Base-by-base conservation (phyloP, 1,140 invertebrate species). In the Halyomorpha halys region DNA sequence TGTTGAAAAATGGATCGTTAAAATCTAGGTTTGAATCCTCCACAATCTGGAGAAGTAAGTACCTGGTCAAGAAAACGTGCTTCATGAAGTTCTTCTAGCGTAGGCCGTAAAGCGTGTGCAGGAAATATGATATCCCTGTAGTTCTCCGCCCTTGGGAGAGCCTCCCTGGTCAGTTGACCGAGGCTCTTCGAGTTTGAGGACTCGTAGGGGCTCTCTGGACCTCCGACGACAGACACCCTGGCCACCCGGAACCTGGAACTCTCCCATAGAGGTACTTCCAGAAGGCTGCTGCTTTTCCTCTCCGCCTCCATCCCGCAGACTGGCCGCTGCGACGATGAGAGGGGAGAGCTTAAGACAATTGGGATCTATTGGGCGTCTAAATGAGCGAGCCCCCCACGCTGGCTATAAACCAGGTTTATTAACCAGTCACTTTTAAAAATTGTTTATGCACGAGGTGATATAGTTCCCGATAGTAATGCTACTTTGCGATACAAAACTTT, bases 51-150 rank as follows among this genome's bases (percentile, higher is more conserved):
- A 15, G 16, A 62, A 62, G 62, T 67, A 62, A 62, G 62, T 68
- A 73, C 72, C 71, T 73, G 72, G 64, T 73, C 73, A 14, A 70
- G 59, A 53, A 72, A 70, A 21, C 71, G 70, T 0, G 69, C 72
- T 66, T 80, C 79, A 69, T 82, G 81, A 0, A 83, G 73, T 70
- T 83, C 79, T 62, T 81, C 80, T 4, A 83, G 69, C 16, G 81
- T 83, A 5, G 82, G 82, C 62, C 73, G 71, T 65, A 75, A 76
- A 25, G 75, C 74, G 44, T 73, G 72, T n/a, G 74, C 75, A 19
- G 79, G 76, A 16, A 78, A 80, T 3, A 23, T 56, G 39, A 81
- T 71, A 71, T 83, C 81, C 54, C 81, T 72, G 70, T 83, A 83
- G 71, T 82, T 77, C 67, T 82, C 81, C 44, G 78, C 70, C 61